These are phyloP conservation scores for Distichodus sexfasciatus DNA, from an alignment of 2,797 vertebrate species.

Conservation along the genomic window DNA sequence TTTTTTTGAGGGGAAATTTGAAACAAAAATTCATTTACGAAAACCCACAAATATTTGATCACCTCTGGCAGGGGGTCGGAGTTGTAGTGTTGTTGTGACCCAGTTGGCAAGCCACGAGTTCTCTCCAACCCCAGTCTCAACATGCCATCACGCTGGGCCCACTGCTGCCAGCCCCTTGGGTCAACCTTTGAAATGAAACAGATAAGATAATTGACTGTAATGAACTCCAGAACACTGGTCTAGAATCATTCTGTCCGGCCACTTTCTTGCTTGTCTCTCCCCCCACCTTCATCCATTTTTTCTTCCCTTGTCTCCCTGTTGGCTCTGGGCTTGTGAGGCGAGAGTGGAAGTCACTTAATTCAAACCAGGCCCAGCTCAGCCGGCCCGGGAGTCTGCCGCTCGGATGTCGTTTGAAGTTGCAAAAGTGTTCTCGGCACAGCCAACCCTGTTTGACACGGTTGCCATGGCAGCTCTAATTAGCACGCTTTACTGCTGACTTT, in stretches of 20 bases:
- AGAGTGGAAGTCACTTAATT: constrained; percentile 93
- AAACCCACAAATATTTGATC: constrained; percentile 99
- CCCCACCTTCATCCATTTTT: constrained; percentile 71
- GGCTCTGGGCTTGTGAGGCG: too few relatives aligned
- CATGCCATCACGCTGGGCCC: constrained; percentile 71
- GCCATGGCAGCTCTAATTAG: constrained; percentile 99
- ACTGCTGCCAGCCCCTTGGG: constrained; percentile 91
- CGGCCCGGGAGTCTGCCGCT: constrained; percentile 83
- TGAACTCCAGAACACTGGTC: constrained; percentile 96
- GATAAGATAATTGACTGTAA: constrained; percentile 99
- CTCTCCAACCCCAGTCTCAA: constrained; percentile 89
- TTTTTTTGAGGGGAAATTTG: constrained; percentile 82
- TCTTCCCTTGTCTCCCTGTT: constrained; percentile 87
- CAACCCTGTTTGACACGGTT: constrained; percentile 87
- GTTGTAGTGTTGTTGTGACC: constrained; percentile 96
- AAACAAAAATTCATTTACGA: constrained; percentile 96
- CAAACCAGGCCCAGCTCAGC: constrained; percentile 90
- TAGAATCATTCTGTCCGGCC: too few relatives aligned
- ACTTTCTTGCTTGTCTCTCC: constrained; percentile 63
- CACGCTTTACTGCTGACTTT: constrained; percentile 95
- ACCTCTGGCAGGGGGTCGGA: constrained; percentile 89
- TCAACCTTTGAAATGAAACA: constrained; percentile 97
- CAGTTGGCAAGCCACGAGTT: constrained; percentile 84
- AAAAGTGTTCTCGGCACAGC: constrained; percentile 87
- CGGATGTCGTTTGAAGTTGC: constrained; percentile 98